Evolutionary conservation across 2,113 vertebrate species (phyloP).

Genomic region (Pomatostomus ruficeps): DNA sequence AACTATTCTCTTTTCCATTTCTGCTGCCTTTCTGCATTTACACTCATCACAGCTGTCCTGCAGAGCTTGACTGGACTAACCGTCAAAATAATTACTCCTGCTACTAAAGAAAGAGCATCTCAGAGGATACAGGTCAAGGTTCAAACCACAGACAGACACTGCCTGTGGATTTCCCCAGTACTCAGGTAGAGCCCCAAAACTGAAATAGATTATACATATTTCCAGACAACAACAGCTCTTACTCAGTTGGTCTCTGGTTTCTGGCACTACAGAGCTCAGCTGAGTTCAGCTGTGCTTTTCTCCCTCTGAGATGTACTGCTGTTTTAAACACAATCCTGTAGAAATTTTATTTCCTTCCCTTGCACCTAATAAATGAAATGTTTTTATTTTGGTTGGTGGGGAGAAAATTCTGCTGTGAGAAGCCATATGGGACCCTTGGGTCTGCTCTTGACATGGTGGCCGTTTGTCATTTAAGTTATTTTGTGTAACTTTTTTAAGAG

Average conservation of each 20-base stretch:
- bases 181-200: background rate
- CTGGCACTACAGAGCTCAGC: background rate
- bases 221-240: background rate
- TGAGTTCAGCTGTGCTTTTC: background rate
- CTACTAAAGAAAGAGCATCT: background rate
- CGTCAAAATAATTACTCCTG: background rate
- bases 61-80: background rate
- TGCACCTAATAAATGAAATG: background rate
- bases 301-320: background rate
- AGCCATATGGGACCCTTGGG: background rate
- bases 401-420: background rate
- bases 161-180: background rate
- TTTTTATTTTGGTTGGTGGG: background rate
- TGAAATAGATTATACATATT: background rate
- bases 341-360: background rate
- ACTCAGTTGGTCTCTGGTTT: background rate
- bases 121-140: background rate
- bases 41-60: background rate
- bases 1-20: background rate
- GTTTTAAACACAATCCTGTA: background rate
- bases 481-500: background rate
- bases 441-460: background rate
- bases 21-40: background rate
- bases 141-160: background rate
- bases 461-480: background rate